Evolutionary conservation across 2,113 vertebrate genomes (phyloP).

Genomic region (Stegastes partitus): DNA sequence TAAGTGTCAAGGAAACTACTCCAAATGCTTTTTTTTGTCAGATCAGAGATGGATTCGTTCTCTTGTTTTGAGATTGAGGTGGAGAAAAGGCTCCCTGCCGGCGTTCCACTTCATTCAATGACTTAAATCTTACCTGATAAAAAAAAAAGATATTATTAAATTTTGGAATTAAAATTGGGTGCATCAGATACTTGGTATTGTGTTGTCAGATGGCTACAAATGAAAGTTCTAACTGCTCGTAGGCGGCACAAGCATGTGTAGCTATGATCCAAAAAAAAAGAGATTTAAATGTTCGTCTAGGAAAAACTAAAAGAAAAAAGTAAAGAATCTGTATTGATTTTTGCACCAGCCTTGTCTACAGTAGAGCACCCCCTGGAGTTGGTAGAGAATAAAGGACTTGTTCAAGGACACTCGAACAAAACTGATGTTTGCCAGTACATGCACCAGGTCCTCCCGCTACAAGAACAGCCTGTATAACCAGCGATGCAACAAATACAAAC

Average conservation of each 20-base stretch:
- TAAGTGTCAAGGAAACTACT: not conserved
- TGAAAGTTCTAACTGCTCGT: not conserved
- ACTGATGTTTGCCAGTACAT: conserved; percentile 31
- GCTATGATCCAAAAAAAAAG: not conserved
- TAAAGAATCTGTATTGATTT: not conserved
- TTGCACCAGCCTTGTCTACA: not conserved
- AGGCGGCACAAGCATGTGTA: not conserved
- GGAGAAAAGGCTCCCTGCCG: not conserved
- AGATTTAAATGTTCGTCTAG: conserved; percentile 13
- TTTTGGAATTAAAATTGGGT: not conserved
- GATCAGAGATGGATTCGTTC: conserved; percentile 4
- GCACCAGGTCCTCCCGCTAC: conserved; percentile 14
- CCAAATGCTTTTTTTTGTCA: not conserved
- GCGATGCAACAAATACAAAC: conserved; percentile 58
- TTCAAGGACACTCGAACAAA: conserved; percentile 53
- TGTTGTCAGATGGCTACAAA: too few species aligned
- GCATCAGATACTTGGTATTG: not conserved
- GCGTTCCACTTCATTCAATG: not conserved
- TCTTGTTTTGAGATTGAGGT: not conserved
- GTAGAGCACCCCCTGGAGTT: not conserved
- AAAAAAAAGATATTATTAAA: not conserved
- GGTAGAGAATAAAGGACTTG: conserved; percentile 6
- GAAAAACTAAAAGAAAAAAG: not conserved
- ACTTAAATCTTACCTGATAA: too few species aligned
- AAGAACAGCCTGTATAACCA: conserved; percentile 30